Base-by-base conservation (phyloP, 1,140 invertebrate species). In the Neomicropteryx cornuta region DNA sequence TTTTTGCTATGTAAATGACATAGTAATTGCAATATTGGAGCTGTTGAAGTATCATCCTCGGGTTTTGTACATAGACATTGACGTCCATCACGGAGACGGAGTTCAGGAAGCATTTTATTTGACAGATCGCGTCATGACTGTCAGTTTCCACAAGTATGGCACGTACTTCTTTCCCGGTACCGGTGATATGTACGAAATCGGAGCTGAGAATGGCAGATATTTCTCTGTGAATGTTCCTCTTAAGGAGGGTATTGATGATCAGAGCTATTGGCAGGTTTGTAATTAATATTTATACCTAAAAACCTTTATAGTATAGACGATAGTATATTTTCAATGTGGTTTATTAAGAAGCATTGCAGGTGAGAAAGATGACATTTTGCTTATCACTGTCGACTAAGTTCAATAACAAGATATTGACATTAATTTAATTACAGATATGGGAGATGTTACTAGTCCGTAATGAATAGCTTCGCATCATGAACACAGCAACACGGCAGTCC, bases 31-130 rank as follows among this genome's bases (percentile, higher is more conserved):
- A 11, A 70, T n/a, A n/a, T n/a, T 70, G 32, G 69, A 71, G 47
- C 43, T 71, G n/a, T 50, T 71, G 13, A 71, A 71, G 59, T 70
- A 51, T 37, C 50, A 51, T 41, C 50, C 53, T 24, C 48, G 68
- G 33, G 66, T 70, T 4, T 46, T 70, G 32, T 71, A 71, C 42
- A 58, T 71, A 34, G 68, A 71, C 44, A 71, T 71, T 43, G 68
- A 71, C 46, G 66, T 82, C 48, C 78, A 81, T 53, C 78, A 81
- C 57, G 78, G 78, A 10, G 78, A 81, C 58, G 78, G 78, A 17
- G 78, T 81, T 8, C 75, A 81, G 48, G 79, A 81, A 58, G 78
- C 78, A 3, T 81, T 81, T 50, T 79, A 81, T 45, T 66, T 75
- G 1, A 81, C 78, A 13, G 79, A 81, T 53, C 53, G 78, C 20